Base-by-base conservation (phyloP, 2,888 invertebrate species). In the Polymixis lichenea region DNA sequence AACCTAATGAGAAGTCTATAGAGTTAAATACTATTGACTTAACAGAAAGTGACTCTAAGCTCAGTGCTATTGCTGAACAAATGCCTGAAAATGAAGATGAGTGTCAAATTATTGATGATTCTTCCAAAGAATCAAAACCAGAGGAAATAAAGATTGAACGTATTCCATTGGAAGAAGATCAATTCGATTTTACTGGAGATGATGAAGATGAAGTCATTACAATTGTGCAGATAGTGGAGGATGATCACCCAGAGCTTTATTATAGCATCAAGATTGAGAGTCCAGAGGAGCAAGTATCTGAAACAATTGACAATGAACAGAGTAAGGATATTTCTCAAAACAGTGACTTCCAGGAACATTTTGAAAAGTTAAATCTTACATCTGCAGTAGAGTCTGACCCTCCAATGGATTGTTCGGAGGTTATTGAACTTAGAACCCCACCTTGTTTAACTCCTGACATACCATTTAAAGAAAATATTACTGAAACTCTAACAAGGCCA, bases 131-230 rank as follows among this genome's bases (percentile, higher is more conserved):
- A 49, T 68, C 74, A 74, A 88, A 88, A 65, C 80, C 80, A 72
- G 80, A 87, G 46, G 86, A 82, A 72, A 78, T 82, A 28, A 78
- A 81, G 25, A 84, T 85, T 51, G 88, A 91, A 88, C 90, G 92
- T 84, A 92, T 91, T 89, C 91, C 91, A 85, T 84, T 91, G 75
- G 93, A 93, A 72, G 90, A 91, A 72, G 92, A 94, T 72, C 94
- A 94, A 58, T 83, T 93, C 84, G 93, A 93, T 73, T 95, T 93
- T 91, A 89, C 80, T 32, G 94, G 90, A 85, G 96, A 95, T 90
- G 96, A 95, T 90, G 96, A 95, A 90, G 96, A 96, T 90, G 97
- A 97, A 88, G 93, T 96, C 71, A 96, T 97, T 55, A 97, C 97
- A 55, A 93, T 97, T 83, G 95, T 96, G 28, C 96, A 97, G 90